These are phyloP conservation scores for Spinus pinus DNA, from an alignment of 2,797 vertebrate species.

Conservation along the genomic window DNA sequence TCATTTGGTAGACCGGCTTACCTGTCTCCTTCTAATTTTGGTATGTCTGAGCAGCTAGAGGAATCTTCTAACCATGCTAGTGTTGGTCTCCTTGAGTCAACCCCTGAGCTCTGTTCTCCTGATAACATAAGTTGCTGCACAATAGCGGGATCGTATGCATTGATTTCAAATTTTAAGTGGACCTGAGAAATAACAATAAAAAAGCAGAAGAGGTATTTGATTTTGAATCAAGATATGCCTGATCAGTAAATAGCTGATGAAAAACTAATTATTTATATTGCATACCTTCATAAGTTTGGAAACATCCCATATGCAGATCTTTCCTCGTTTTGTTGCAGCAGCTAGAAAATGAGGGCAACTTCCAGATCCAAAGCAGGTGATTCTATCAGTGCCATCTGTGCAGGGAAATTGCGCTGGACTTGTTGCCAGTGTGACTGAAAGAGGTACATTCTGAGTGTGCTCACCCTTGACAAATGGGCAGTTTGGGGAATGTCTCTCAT, in stretches of 20 bases:
- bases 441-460: conserved; percentile 97
- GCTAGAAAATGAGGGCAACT: conserved; percentile 97
- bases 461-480: conserved; percentile 99
- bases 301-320: conserved; percentile 98
- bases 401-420: conserved; percentile 96
- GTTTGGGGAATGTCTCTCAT: conserved; percentile 98
- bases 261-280: not conserved
- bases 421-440: conserved; percentile 95
- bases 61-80: conserved; percentile 95
- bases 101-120: conserved; percentile 85
- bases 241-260: not conserved
- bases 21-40: conserved; percentile 99
- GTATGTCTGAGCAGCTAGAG: conserved; percentile 95
- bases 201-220: not conserved
- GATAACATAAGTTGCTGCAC: conserved; percentile 90
- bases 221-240: not conserved
- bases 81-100: conserved; percentile 90
- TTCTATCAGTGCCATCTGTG: conserved; percentile 90
- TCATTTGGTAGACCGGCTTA: conserved; percentile 51
- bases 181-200: conserved; percentile 79
- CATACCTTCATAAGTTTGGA: conserved; percentile 98
- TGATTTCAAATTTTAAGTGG: conserved; percentile 97
- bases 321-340: conserved; percentile 95
- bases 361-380: conserved; percentile 95
- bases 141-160: conserved; percentile 95